Percentiles rank a stretch among this genome's conserved stretches.
Evolutionary conservation across 2,113 vertebrate species (phyloP).

Genomic region (Toxostoma redivivum): DNA sequence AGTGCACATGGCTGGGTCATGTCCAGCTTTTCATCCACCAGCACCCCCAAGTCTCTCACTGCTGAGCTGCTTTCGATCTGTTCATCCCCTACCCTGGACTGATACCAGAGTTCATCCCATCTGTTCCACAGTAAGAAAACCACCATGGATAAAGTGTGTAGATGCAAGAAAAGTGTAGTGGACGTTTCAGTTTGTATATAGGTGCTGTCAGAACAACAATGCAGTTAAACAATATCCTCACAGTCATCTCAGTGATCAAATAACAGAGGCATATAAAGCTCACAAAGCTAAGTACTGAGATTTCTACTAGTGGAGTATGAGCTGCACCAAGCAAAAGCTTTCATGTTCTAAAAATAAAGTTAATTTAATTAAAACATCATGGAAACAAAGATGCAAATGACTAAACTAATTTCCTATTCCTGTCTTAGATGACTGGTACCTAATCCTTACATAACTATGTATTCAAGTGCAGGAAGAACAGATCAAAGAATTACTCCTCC

Average conservation of each 20-base stretch:
- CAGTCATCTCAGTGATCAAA: not conserved
- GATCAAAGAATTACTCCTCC: not conserved
- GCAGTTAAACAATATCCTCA: not conserved
- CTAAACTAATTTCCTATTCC: not conserved
- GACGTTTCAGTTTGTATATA: not conserved
- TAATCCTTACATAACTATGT: not conserved
- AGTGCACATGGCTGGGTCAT: not conserved
- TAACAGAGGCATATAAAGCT: not conserved
- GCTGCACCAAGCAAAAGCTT: not conserved
- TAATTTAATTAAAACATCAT: not conserved
- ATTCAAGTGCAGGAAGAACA: not conserved
- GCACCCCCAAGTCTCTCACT: not conserved
- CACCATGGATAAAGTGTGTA: not conserved
- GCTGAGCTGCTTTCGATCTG: accelerated
- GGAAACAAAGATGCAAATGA: not conserved
- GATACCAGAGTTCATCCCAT: not conserved
- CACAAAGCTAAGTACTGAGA: not conserved
- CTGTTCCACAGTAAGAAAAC: not conserved
- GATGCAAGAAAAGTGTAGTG: not conserved
- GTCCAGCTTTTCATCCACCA: not conserved
- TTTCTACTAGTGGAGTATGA: not conserved
- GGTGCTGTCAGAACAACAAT: not conserved
- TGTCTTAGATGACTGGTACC: not conserved
- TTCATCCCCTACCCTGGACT: not conserved
- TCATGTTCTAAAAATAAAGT: not conserved